Percentiles rank a stretch among this genome's conserved stretches.
phyloP scores from a whole-genome alignment of 2,888 invertebrate genomes.

The Agrotis ipsilon region DNA sequence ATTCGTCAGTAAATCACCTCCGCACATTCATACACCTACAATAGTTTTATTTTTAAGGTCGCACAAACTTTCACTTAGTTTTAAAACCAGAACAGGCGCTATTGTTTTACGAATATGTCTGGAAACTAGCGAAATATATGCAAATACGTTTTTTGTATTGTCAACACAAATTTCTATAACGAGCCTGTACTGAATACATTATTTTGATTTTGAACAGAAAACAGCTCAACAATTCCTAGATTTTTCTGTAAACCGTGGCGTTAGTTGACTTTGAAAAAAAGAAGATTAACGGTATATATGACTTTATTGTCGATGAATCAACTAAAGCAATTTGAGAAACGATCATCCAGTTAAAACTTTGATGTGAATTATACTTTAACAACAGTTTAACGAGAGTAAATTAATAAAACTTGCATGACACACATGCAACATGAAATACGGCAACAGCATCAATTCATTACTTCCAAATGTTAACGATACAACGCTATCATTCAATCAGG shows the following conservation, averaged over 20 bases:
- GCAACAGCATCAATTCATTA: conserved; percentile 16
- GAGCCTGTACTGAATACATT: background rate
- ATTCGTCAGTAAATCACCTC: conserved; percentile 8
- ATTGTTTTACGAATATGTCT: conserved; percentile 49
- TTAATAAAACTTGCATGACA: conserved; percentile 3
- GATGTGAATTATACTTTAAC: background rate
- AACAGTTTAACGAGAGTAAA: background rate
- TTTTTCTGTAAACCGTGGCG: background rate
- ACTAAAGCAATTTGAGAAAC: background rate
- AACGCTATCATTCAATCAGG: conserved; percentile 15
- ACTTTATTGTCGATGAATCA: background rate
- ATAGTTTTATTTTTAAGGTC: conserved; percentile 38
- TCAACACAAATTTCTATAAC: conserved; percentile 7
- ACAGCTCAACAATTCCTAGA: background rate
- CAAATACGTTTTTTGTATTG: conserved; percentile 29
- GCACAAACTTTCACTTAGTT: conserved; percentile 51
- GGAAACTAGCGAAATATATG: conserved; percentile 31
- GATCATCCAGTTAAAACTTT: background rate
- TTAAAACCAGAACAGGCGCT: conserved; percentile 42
- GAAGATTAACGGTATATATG: background rate
- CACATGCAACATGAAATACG: background rate
- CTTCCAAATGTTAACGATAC: conserved; percentile 25
- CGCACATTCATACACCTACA: conserved; percentile 29
- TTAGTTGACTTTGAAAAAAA: background rate
- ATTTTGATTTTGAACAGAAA: background rate